These are phyloP conservation scores for Melanotus villosus DNA, from an alignment of 2,888 invertebrate species.

Conservation along the genomic window DNA sequence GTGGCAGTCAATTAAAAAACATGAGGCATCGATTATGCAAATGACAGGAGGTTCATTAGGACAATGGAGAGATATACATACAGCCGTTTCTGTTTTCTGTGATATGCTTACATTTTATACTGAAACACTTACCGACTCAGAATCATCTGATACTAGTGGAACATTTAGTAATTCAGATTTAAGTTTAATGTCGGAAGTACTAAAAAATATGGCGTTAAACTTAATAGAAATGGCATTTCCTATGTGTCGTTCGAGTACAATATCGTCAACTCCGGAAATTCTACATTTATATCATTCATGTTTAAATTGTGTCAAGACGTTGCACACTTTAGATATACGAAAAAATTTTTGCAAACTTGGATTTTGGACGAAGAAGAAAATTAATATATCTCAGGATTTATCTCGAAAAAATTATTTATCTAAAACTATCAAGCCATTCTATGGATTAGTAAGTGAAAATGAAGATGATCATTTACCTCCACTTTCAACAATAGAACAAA, in stretches of 20 bases:
- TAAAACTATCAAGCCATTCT: slow-evolving; percentile 63
- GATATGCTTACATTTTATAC: slow-evolving; percentile 68
- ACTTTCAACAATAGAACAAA: slow-evolving; percentile 87
- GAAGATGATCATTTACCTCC: slow-evolving; percentile 84
- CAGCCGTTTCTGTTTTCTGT: slow-evolving; percentile 65
- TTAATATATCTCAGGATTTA: slow-evolving; percentile 65
- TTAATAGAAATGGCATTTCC: slow-evolving; percentile 67
- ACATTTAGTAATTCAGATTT: slow-evolving; percentile 64
- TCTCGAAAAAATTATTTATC: slow-evolving; percentile 65
- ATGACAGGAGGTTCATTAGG: slow-evolving; percentile 59
- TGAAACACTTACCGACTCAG: slow-evolving; percentile 66
- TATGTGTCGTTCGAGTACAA: slow-evolving; percentile 65
- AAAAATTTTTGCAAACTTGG: slow-evolving; percentile 77
- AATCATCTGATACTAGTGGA: slow-evolving; percentile 66
- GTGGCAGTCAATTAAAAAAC: slow-evolving; percentile 61
- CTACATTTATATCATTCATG: slow-evolving; percentile 64
- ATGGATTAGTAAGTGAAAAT: slow-evolving; percentile 60
- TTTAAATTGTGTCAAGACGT: slow-evolving; percentile 65
- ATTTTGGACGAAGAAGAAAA: slow-evolving; percentile 67
- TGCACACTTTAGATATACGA: slow-evolving; percentile 90
- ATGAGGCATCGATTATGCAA: slow-evolving; percentile 57
- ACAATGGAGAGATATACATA: slow-evolving; percentile 64
- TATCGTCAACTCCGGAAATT: slow-evolving; percentile 62
- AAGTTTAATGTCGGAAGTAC: slow-evolving; percentile 63
- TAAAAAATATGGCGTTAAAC: slow-evolving; percentile 64